Evolutionary conservation across 1,140 invertebrate species (phyloP), one percentile per base, ranked within the genome.

Genomic region (Heterodera schachtii): DNA sequence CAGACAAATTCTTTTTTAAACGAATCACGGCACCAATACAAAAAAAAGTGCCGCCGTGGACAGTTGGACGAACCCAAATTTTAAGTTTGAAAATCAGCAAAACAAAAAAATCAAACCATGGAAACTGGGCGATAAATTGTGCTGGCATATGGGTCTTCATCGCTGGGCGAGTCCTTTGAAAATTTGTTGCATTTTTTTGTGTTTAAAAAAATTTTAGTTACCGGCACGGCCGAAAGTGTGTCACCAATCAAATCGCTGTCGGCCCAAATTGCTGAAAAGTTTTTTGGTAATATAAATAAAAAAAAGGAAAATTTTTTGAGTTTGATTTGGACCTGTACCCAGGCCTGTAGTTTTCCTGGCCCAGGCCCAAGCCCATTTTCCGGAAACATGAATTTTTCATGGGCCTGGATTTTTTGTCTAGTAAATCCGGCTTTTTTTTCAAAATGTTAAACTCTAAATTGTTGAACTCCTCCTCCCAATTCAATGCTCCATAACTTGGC

Each of bases 181-280:
- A 31, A 31, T 71, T 71, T 69, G 1, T 16, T 11, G 41, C 2
- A 71, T 31, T 43, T 71, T 11, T 11, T 43, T 71, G 4, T 71
- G 49, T 52, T 52, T 52, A 52, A 9, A 52, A 13, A 21, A 43
- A 71, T 16, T 31, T 7, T 43, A 13, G 41, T 31, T 31, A 3
- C 31, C 19, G 8, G 9, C 31, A 31, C 31, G 21, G 41, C 44
- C 7, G 69, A 71, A 9, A 71, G 44, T 11, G 21, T 31, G 9
- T 71, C 69, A 19, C 69, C 69, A 46, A 71, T 71, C 31, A 46
- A 71, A 19, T 71, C 69, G 44, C 69, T 71, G 69, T 71, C 69
- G n/a, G 9, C 69, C 31, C 44, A 71, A 71, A 71, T 46, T 43
- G 69, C 69, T 71, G 6, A 71, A 71, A 71, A 31, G 31, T 31